These are phyloP conservation scores for Agelas oroides DNA, from an alignment of 37 sponge, comb jelly and placozoan species.

Conservation along the genomic window DNA sequence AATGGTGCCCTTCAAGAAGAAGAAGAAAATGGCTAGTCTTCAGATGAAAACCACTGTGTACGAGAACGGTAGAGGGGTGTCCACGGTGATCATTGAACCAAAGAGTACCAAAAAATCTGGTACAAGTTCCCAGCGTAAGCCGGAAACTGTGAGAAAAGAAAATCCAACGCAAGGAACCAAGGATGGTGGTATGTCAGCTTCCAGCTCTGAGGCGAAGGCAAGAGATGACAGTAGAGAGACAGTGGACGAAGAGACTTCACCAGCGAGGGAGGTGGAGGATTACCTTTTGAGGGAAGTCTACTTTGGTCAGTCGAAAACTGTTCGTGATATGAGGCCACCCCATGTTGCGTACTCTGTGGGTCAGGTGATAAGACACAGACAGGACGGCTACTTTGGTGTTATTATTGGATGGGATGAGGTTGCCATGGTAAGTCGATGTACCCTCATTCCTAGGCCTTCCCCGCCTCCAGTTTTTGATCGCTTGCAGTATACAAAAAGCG, in stretches of 20 bases:
- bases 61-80: not conserved
- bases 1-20: constrained; percentile 44
- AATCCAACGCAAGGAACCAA: not conserved
- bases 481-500: too few species aligned
- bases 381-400: constrained; percentile 71
- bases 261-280: constrained; percentile 52
- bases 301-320: constrained; percentile 66
- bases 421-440: constrained; percentile 55
- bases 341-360: constrained; percentile 66
- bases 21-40: not conserved
- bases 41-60: constrained; percentile 11
- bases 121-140: too few species aligned
- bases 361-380: constrained; percentile 73
- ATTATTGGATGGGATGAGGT: constrained; percentile 85
- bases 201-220: not conserved
- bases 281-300: constrained; percentile 65
- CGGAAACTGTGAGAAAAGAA: too few species aligned
- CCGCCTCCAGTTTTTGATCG: too few species aligned
- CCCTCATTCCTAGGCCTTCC: too few species aligned
- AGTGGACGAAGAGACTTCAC: not conserved
- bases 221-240: not conserved
- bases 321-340: constrained; percentile 46
- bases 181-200: not conserved
- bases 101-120: not conserved
- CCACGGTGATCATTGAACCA: not conserved